Conservation (phyloP, 2,113 vertebrate species). For the Leptodactylus fuscus region DNA sequence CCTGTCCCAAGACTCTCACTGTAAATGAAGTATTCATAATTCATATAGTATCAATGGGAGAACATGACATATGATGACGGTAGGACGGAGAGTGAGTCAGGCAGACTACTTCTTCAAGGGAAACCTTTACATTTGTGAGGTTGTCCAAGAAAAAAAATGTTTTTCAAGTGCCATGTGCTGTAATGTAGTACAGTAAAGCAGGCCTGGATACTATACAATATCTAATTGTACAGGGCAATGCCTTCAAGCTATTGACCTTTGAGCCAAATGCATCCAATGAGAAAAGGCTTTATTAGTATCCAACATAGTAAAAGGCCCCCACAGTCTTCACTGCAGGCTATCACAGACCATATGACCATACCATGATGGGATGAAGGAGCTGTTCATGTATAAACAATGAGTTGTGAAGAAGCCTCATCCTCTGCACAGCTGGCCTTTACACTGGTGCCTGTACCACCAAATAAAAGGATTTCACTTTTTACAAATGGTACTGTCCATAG, state of each 20-base stretch:
- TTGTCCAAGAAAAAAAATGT: background rate
- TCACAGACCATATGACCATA: background rate
- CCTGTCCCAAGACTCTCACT: background rate
- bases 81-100: background rate
- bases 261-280: background rate
- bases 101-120: background rate
- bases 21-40: background rate
- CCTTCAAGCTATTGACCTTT: constrained; percentile 13
- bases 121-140: background rate
- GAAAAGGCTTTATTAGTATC: background rate
- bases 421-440: background rate
- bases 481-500: background rate
- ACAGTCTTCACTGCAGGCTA: constrained; percentile 11
- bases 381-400: constrained; percentile 18
- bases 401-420: background rate
- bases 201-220: background rate
- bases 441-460: background rate
- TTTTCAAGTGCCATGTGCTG: background rate
- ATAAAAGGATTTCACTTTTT: background rate
- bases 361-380: constrained; percentile 17
- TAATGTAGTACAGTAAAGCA: background rate
- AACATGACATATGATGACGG: background rate
- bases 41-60: background rate
- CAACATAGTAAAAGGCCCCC: background rate
- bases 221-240: constrained; percentile 1